Conservation (phyloP, 1,140 invertebrate species). For the Dendroctonus valens region DNA sequence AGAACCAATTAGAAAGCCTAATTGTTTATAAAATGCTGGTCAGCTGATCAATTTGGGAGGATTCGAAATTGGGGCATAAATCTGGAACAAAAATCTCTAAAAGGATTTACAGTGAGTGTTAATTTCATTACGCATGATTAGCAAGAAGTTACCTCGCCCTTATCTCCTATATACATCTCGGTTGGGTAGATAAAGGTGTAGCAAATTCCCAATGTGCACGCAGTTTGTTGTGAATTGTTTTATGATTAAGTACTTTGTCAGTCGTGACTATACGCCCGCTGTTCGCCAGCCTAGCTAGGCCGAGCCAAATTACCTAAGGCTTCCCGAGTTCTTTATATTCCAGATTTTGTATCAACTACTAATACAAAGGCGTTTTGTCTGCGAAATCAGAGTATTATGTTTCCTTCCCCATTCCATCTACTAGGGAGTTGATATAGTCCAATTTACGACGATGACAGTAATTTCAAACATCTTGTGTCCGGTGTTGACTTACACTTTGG, state of each 20-base stretch:
- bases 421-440: no score
- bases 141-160: conserved; percentile 22
- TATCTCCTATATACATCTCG: conserved; percentile 37
- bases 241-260: conserved; percentile 40
- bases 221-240: conserved; percentile 39
- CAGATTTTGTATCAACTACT: conserved; percentile 26
- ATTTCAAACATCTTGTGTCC: no score
- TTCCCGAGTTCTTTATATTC: conserved; percentile 37
- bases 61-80: no score
- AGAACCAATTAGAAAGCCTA: no score
- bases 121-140: no score
- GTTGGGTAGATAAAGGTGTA: conserved; percentile 38
- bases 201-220: conserved; percentile 40
- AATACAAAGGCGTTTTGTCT: conserved; percentile 5
- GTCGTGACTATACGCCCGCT: conserved; percentile 37
- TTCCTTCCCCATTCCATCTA: background rate
- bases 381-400: background rate
- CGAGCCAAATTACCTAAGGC: conserved; percentile 35
- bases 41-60: no score
- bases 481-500: no score
- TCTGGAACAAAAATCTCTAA: no score
- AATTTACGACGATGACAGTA: no score
- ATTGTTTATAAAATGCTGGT: no score
- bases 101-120: no score
- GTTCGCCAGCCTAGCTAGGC: conserved; percentile 22